Conservation (phyloP, 2,888 invertebrate species). For the Archips crataeganus region DNA sequence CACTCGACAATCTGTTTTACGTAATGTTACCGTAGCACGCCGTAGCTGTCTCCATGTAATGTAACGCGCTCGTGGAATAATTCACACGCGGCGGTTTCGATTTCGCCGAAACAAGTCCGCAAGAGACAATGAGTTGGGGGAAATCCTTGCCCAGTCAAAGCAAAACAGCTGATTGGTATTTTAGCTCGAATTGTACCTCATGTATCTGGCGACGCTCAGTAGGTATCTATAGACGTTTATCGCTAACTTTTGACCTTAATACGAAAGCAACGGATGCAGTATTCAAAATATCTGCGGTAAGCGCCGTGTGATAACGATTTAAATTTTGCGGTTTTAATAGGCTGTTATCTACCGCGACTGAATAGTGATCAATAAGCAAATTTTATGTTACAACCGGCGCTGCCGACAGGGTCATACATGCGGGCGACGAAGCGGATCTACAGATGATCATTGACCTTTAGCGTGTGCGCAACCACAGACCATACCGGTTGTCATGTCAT, state of each 20-base stretch:
- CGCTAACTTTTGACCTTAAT: conserved; percentile 22
- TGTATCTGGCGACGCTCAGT: background rate
- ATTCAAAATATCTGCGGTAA: background rate
- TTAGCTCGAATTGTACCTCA: background rate
- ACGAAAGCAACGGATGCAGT: conserved; percentile 11
- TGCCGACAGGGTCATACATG: conserved; percentile 81
- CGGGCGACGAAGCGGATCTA: conserved; percentile 84
- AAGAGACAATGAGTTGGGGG: conserved; percentile 29
- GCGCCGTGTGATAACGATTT: conserved; percentile 3
- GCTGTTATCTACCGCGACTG: conserved; percentile 45
- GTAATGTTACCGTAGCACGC: conserved; percentile 31
- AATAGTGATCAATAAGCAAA: conserved; percentile 70
- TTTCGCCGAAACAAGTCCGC: conserved; percentile 26
- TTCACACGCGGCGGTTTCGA: conserved; percentile 40
- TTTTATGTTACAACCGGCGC: conserved; percentile 67
- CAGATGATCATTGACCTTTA: conserved; percentile 85
- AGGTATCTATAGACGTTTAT: background rate
- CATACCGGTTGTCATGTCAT: conserved; percentile 81
- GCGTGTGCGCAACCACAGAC: conserved; percentile 73
- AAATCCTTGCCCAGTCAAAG: conserved; percentile 18
- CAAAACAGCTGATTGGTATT: conserved; percentile 10
- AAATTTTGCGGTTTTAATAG: conserved; percentile 20
- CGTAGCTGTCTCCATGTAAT: conserved; percentile 31
- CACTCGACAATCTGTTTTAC: conserved; percentile 36
- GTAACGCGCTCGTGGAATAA: conserved; percentile 38